Evolutionary conservation across 2,888 invertebrate genomes (phyloP), one percentile per base, ranked within the genome.

Genomic region (Stenurella melanura): DNA sequence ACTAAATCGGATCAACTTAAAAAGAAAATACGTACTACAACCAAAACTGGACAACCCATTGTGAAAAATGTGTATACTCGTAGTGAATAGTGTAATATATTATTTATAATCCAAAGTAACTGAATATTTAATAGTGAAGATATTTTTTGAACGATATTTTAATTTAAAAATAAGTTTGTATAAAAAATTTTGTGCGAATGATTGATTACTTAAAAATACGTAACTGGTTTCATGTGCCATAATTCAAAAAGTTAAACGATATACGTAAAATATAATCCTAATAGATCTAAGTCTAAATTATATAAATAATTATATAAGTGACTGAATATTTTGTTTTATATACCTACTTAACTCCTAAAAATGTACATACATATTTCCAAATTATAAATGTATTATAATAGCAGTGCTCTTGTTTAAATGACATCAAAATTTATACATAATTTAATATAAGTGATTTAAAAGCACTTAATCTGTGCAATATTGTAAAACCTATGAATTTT

Each of bases 61-160:
- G 87, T 87, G 88, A 88, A 88, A 87, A 88, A 84, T 88, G 88
- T 89, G 88, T 88, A 89, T 89, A 89, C 88, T 87, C 83, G 78
- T 87, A 88, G 87, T 84, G 85, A 82, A 85, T 88, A 89, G 87
- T 86, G 86, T 86, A 81, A 86, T 85, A 86, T 75, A 84, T 83
- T 85, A 85, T 86, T 86, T 87, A 85, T 87, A 86, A 87, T 87
- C 87, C 87, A 88, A 88, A 87, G 87, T 87, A 86, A 84, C 78
- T 83, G n/a, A 82, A 85, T 84, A 81, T 81, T 82, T 75, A 77
- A 84, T 83, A 83, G 84, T 82, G 82, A 85, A 82, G 38, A 83
- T 84, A 85, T 86, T 86, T 86, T 86, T 85, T 81, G 83, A 85
- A 83, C 80, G 80, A 77, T 80, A 79, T 81, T 85, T 82, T 83